Conservation (phyloP, 2,888 invertebrate genomes). For the Aproaerema taeniolella region DNA sequence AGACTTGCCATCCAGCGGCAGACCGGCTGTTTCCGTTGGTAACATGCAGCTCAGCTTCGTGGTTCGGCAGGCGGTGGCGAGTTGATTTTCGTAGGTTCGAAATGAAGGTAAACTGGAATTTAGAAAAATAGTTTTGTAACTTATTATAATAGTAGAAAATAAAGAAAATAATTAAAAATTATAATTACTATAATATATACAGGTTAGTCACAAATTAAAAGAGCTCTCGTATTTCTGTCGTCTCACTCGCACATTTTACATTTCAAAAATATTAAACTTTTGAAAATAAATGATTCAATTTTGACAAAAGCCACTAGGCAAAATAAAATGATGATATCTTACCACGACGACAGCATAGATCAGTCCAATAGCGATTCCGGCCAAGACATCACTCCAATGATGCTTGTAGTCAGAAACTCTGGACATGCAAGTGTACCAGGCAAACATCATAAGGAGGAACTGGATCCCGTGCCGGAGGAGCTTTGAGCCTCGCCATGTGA, state of each 20-base stretch:
- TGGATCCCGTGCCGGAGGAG: conserved; percentile 92
- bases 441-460: conserved; percentile 85
- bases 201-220: no score
- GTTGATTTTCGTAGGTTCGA: conserved; percentile 59
- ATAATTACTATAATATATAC: no score
- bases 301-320: no score
- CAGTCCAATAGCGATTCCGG: conserved; percentile 85
- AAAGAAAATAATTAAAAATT: no score
- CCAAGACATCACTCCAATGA: conserved; percentile 97
- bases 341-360: conserved; percentile 83
- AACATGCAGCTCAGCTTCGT: conserved; percentile 55
- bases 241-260: no score
- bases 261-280: no score
- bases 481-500: conserved; percentile 88
- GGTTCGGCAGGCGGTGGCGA: conserved; percentile 36
- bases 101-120: conserved; percentile 57
- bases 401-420: conserved; percentile 97
- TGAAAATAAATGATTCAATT: no score
- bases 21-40: conserved; percentile 59
- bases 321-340: no score
- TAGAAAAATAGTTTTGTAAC: no score
- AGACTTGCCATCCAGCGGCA: conserved; percentile 55
- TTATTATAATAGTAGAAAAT: no score
- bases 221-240: no score
- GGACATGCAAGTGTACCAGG: conserved; percentile 92